These are phyloP conservation scores for Ceyx erithaca DNA, from an alignment of 2,797 vertebrate species.

Conservation along the genomic window DNA sequence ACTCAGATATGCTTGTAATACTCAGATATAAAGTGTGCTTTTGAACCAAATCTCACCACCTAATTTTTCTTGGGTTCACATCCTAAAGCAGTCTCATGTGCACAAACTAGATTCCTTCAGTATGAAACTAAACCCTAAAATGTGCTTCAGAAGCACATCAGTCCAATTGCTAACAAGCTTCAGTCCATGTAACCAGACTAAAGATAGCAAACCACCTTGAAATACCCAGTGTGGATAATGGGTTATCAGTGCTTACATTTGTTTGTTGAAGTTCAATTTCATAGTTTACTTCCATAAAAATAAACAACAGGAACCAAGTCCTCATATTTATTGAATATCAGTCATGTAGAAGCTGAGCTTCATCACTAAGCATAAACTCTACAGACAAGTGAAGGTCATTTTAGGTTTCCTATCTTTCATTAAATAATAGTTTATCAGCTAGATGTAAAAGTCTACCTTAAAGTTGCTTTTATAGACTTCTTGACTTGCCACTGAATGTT, in stretches of 20 bases:
- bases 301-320: not conserved
- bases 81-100: not conserved
- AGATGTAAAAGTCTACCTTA: not conserved
- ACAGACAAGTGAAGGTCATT: not conserved
- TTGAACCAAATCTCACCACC: not conserved
- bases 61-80: not conserved
- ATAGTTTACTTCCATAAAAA: not conserved
- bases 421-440: not conserved
- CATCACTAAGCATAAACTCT: not conserved
- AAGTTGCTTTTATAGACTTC: not conserved
- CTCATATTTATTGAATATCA: not conserved
- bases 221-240: not conserved
- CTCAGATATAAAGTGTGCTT: fast-evolving
- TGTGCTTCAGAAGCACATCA: not conserved
- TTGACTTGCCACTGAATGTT: not conserved
- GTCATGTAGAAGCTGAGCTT: not conserved
- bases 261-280: not conserved
- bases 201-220: not conserved
- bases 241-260: not conserved
- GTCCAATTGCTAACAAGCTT: not conserved
- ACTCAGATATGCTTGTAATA: too few relatives aligned
- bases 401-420: not conserved
- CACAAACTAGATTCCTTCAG: not conserved
- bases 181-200: not conserved
- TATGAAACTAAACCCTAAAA: not conserved